phyloP scores from a whole-genome alignment of 2,797 vertebrate genomes.

The Catamblyrhynchus diadema region DNA sequence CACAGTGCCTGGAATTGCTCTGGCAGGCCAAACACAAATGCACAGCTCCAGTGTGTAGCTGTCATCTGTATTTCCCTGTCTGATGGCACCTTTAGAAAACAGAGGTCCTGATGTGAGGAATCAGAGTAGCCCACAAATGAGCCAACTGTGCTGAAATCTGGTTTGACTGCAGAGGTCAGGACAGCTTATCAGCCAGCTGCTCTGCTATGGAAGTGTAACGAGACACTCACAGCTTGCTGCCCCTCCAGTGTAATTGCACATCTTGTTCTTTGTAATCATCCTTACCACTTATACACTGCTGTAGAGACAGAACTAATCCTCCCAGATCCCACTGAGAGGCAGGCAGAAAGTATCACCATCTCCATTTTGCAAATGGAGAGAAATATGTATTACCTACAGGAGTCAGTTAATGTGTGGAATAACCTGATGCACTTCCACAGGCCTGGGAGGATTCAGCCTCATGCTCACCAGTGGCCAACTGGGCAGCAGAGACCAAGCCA shows the following conservation, averaged over 20 bases:
- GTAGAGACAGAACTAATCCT: conserved; percentile 22
- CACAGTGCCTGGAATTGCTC: not conserved
- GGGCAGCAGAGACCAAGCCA: not conserved
- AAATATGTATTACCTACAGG: not conserved
- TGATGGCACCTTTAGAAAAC: not conserved
- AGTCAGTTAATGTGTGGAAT: not conserved
- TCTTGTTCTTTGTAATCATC: conserved; percentile 36
- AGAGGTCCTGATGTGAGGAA: not conserved
- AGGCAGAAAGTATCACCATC: not conserved
- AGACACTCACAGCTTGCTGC: conserved; percentile 38
- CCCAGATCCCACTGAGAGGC: not conserved
- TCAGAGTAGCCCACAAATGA: conserved; percentile 8
- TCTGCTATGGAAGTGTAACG: not conserved
- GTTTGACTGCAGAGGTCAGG: conserved; percentile 28
- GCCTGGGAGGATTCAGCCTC: not conserved
- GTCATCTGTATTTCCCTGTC: not conserved
- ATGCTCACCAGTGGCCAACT: rapidly evolving
- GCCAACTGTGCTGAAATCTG: conserved; percentile 55
- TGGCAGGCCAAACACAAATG: not conserved
- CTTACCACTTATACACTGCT: not conserved
- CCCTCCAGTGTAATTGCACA: conserved; percentile 34
- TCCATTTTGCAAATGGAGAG: not conserved
- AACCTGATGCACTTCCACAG: not conserved
- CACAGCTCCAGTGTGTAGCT: not conserved
- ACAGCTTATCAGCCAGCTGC: conserved; percentile 51